Base-by-base conservation (phyloP, 2,113 vertebrate genomes). In the Etheostoma spectabile region DNA sequence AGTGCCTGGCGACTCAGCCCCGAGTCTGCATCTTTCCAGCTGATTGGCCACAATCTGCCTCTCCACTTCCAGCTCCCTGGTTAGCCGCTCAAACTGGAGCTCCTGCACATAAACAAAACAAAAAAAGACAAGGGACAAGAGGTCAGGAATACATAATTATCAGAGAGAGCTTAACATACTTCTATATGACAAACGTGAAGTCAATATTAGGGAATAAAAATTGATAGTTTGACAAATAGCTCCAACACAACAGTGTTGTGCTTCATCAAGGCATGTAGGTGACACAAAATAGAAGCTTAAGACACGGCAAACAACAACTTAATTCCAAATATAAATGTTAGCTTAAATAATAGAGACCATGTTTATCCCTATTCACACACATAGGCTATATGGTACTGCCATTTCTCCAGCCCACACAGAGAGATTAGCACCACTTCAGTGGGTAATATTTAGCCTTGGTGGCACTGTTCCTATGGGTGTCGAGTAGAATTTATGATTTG, bases 11-110 rank as follows among this genome's bases (percentile, higher is more conserved):
- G 98, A 99, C 92, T 99, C 98, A 86, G 97, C 96, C 96, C 96
- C 97, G 75, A 99, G 96, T 95, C 97, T 96, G 96, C 98, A 99
- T 99, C 97, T 96, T 95, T 99, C 98, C 95, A 99, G 97, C 95
- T 99, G 98, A 97, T 97, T 99, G 96, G 98, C 98, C 95, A 99
- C 98, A 96, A 99, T 99, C 96, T 99, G 98, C 95, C 98, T 97
- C 96, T 99, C 98, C 95, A 98, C 97, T 93, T 99, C 98, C 94
- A 99, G 96, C 94, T 99, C 98, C 96, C 97, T 96, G 93, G 98
- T 99, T 93, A 99, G 97, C 90, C 98, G 96, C 91, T 99, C 98
- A 96, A 99, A 99, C 92, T 99, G 98, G 93, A 99, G 98, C 94
- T 99, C 98, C 98, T 99, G 87, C 55, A 60, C 57, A 85, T 30